Base-by-base conservation (phyloP, 2,797 vertebrate genomes). In the Lacerta agilis region DNA sequence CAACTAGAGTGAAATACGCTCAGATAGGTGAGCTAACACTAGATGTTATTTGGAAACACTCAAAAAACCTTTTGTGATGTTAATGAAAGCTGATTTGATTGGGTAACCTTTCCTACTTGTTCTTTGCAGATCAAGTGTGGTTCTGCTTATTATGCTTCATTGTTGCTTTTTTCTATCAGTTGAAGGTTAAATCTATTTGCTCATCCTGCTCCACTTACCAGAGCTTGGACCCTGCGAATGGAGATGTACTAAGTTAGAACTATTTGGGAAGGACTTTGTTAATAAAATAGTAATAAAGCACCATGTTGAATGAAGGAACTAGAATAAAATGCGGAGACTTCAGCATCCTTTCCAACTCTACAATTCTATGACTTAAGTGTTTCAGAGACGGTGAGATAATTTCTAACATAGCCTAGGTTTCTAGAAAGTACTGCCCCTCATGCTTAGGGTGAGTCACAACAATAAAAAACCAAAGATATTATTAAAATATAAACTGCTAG, bases 11-110 rank as follows among this genome's bases (percentile, higher is more conserved):
- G 27, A 69, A 36, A 23, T 43, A 69, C 1, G 4, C 33, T 10
- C 71, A 82, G 91, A 88, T 80, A 71, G n/a, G 81, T 86, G 72
- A 83, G 83, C 43, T 86, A 92, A 90, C 85, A 80, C n/a, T 86
- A 90, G 92, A 90, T 58, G n/a, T 76, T 64, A 85, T 86, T 89
- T 17, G 83, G 33, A 49, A 75, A 29, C 81, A 87, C 66, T 88
- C 85, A 90, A 93, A 88, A 89, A 86, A 88, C 89, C 85, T 75
- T 41, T 87, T 77, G 27, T 85, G 25, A 25, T 25, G 49, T 69
- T 84, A 45, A 77, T 91, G 38, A 92, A 90, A 88, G 25, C n/a
- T 75, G 79, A 61, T 82, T 87, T 86, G 86, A 87, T 75, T 86
- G 86, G 25, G 41, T 84, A 92, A 80, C 36, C 83, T 90, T 87